Evolutionary conservation across 2,113 vertebrate species (phyloP).

Genomic region (Halichoerus grypus): DNA sequence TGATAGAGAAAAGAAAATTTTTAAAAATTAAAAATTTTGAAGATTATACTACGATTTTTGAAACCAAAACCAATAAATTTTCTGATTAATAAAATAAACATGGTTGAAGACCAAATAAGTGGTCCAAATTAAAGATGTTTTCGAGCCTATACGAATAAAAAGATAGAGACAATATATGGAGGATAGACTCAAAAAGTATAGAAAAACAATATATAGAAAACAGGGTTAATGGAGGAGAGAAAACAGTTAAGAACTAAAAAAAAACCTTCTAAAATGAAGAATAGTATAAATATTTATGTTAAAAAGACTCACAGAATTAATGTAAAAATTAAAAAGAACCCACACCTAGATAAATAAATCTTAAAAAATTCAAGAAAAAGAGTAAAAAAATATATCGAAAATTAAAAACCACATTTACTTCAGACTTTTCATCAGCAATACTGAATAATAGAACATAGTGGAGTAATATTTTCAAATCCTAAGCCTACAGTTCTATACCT

Average conservation of each 20-base stretch:
- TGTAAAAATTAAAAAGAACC: not conserved
- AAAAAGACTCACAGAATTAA: not conserved
- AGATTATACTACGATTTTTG: not conserved
- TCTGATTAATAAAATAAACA: constrained; percentile 17
- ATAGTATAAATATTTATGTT: not conserved
- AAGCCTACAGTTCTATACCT: not conserved
- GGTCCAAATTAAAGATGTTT: constrained; percentile 11
- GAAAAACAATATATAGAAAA: not conserved
- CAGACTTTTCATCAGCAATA: not conserved
- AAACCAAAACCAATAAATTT: not conserved
- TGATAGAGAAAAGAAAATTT: not conserved
- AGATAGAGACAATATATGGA: not conserved
- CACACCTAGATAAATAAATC: not conserved
- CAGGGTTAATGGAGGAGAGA: not conserved
- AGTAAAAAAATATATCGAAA: not conserved
- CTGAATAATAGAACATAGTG: not conserved
- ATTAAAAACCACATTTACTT: constrained; percentile 4
- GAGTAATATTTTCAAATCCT: not conserved
- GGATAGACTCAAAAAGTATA: not conserved
- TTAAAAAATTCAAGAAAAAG: not conserved
- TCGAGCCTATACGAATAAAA: not conserved
- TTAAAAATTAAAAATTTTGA: not conserved
- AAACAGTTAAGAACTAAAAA: not conserved
- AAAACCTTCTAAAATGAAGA: not conserved
- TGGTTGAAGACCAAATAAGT: not conserved